Percentiles rank a stretch among this genome's conserved stretches.
These are phyloP conservation scores for Macropis europaea DNA, from an alignment of 2,888 invertebrate species.

Conservation along the genomic window DNA sequence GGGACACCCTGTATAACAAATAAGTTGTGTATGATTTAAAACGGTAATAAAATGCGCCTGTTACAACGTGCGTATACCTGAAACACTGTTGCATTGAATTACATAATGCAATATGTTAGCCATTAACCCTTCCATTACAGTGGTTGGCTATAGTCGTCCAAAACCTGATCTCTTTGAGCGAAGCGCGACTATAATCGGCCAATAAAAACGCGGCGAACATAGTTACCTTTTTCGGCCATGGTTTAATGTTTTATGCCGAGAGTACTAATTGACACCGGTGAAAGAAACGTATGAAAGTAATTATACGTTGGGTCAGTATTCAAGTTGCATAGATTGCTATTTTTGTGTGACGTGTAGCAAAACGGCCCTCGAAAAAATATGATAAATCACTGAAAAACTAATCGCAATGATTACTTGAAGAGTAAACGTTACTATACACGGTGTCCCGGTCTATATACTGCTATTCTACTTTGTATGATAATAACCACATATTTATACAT, in stretches of 20 bases:
- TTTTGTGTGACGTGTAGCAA: neutral
- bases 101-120: conserved; percentile 7
- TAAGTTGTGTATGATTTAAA: neutral
- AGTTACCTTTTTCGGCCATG: neutral
- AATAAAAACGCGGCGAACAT: conserved; percentile 4
- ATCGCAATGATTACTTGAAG: too few relatives aligned
- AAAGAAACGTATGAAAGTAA: too few relatives aligned
- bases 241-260: neutral
- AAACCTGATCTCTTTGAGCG: conserved; percentile 10
- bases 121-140: conserved; percentile 2
- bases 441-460: too few relatives aligned
- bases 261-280: neutral
- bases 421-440: too few relatives aligned
- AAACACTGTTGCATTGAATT: conserved; percentile 8
- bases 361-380: neutral
- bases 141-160: neutral
- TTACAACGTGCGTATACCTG: neutral
- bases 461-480: too few relatives aligned
- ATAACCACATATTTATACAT: too few relatives aligned
- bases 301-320: neutral
- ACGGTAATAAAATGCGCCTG: conserved; percentile 1
- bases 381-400: neutral
- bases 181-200: conserved; percentile 8
- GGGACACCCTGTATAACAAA: too few relatives aligned
- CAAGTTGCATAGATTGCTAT: neutral